Base-by-base conservation (phyloP, 2,888 invertebrate species). In the Atrina japonica region DNA sequence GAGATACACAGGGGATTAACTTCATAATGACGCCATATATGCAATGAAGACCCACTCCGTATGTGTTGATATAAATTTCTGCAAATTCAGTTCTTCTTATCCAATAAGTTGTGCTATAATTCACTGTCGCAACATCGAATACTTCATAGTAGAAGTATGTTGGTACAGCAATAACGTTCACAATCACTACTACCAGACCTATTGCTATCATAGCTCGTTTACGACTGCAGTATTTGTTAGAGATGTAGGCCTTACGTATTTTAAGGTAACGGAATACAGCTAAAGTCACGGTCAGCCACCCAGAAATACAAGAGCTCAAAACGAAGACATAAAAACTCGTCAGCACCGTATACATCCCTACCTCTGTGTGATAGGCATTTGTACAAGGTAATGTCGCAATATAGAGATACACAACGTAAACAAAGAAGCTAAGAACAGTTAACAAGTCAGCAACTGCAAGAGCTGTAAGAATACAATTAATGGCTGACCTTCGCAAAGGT, bases 381-480 rank as follows among this genome's bases (percentile, higher is more conserved):
- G 43, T 27, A 25, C 60, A 25, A 5, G 60, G 60, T 27, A 27
- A 43, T 21, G 60, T 60, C 27, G 45, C 29, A 43, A 60, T 25
- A 47, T 45, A 60, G 23, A 60, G 16, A 45, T 60, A 60, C 23
- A 40, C n/a, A 6, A 47, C 40, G 45, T 60, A 60, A 16, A 60
- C 16, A 16, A 60, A 27, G 25, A 45, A 60, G 6, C 43, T 23
- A 27, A 45, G 29, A 14, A 45, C 23, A n/a, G 45, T 27, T 14
- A 52, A 2, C 7, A 5, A 18, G 70, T 87, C 87, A 0, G 86
- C 81, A n/a, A 83, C 73, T 3, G 87, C 83, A 43, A 87, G 63
- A n/a, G 80, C 83, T 16, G 80, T 82, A 60, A 87, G 76, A 71
- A 86, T 86, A 58, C 81, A 83, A 76, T 87, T 87, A n/a, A 86